Conservation (phyloP, 2,888 invertebrate species). For the Athrips mouffetella region DNA sequence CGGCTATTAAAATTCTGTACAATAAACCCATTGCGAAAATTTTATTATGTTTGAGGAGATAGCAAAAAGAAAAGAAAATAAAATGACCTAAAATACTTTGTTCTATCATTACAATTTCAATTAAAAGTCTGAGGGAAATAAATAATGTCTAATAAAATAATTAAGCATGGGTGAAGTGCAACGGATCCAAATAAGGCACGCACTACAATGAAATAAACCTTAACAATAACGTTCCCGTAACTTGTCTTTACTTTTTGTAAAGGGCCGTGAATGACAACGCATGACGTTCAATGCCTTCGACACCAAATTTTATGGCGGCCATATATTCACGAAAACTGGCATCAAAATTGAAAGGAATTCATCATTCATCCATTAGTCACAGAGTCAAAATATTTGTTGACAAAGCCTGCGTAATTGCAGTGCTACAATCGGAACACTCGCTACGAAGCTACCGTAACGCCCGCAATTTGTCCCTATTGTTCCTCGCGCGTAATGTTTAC, state of each 20-base stretch:
- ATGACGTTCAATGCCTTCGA: constrained; percentile 60
- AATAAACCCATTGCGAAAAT: no score
- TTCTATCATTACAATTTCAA: not conserved
- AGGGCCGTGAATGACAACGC: constrained; percentile 65
- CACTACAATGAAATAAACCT: constrained; percentile 42
- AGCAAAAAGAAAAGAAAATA: no score
- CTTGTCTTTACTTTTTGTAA: constrained; percentile 54
- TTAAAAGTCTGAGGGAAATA: not conserved
- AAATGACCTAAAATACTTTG: no score
- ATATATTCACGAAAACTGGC: constrained; percentile 69
- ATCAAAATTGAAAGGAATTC: constrained; percentile 72
- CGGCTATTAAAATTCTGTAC: no score
- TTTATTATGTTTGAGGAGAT: no score
- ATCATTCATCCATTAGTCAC: constrained; percentile 77
- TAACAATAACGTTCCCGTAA: constrained; percentile 60
- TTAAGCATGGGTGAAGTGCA: constrained; percentile 30
- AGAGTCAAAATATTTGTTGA: constrained; percentile 72
- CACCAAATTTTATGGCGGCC: constrained; percentile 68
- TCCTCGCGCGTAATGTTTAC: constrained; percentile 68
- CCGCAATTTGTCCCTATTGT: constrained; percentile 75
- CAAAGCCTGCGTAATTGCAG: constrained; percentile 70
- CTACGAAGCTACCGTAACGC: constrained; percentile 77
- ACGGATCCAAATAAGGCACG: constrained; percentile 33
- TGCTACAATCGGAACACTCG: constrained; percentile 73
- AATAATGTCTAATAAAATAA: constrained; percentile 3